Percentiles rank a stretch among this genome's conserved stretches.
Conservation (phyloP, 2,113 vertebrate species). For the Bostrychus sinensis region DNA sequence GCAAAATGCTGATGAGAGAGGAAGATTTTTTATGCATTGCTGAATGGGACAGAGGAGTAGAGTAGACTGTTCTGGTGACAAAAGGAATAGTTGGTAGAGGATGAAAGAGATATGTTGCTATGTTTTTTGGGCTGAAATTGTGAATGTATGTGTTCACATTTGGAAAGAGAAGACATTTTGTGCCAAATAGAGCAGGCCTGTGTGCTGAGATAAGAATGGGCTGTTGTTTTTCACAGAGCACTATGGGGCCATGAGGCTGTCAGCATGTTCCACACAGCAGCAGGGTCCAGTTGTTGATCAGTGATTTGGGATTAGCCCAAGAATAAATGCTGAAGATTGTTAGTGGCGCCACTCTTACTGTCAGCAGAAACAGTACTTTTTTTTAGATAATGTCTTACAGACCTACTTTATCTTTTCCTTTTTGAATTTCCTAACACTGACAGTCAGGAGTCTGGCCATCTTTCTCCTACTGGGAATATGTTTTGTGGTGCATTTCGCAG, state of each 20-base stretch:
- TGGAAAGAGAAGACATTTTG: slow-evolving; percentile 35
- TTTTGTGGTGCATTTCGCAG: slow-evolving; percentile 18
- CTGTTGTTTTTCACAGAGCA: slow-evolving; percentile 49
- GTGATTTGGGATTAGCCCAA: slow-evolving; percentile 36
- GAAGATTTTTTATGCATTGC: slow-evolving; percentile 34
- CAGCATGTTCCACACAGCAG: slow-evolving; percentile 26
- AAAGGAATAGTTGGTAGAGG: slow-evolving; percentile 62
- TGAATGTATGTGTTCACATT: slow-evolving; percentile 5
- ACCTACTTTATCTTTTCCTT: slow-evolving; percentile 26
- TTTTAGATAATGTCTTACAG: slow-evolving; percentile 19
- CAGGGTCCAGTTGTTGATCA: slow-evolving; percentile 42
- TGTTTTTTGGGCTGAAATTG: slow-evolving; percentile 64
- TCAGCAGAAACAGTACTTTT: slow-evolving; percentile 16
- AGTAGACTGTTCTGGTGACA: slow-evolving; percentile 49
- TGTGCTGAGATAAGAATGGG: slow-evolving; percentile 72
- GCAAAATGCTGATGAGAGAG: slow-evolving; percentile 19
- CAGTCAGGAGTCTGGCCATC: too few species aligned
- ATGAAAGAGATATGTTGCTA: slow-evolving; percentile 67
- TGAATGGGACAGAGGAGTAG: slow-evolving; percentile 22
- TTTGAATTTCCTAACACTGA: slow-evolving; percentile 26
- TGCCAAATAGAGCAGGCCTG: slow-evolving; percentile 73
- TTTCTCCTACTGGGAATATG: slow-evolving; percentile 15
- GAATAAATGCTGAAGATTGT: slow-evolving; percentile 49
- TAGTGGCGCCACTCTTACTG: slow-evolving; percentile 37
- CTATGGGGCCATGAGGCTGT: slow-evolving; percentile 12